phyloP scores from a whole-genome alignment of 37 sponge, comb jelly and placozoan species.

The Hormiphora californensis region DNA sequence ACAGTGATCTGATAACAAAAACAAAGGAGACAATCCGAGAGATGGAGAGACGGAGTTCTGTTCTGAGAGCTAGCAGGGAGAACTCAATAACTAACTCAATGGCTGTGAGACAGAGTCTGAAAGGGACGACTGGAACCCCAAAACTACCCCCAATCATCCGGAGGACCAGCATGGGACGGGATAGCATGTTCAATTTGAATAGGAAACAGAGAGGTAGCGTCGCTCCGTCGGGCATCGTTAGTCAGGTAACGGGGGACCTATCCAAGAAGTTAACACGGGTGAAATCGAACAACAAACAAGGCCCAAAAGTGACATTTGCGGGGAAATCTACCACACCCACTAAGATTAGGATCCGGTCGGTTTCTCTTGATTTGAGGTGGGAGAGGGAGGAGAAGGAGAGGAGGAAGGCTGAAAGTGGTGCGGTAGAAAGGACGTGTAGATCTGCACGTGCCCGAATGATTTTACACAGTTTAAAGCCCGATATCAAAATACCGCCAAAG shows the following conservation, averaged over 20 bases:
- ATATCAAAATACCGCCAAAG: neutral
- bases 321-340: neutral
- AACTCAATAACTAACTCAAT: too few relatives aligned
- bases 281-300: neutral
- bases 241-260: conserved; percentile 1
- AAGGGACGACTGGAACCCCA: neutral
- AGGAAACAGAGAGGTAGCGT: neutral
- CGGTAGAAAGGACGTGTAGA: neutral
- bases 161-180: neutral
- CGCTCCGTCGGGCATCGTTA: neutral
- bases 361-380: neutral
- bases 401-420: neutral
- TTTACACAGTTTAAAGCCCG: neutral
- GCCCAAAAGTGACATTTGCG: neutral
- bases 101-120: too few relatives aligned
- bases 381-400: neutral
- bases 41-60: neutral
- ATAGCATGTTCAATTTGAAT: neutral
- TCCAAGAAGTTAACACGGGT: neutral
- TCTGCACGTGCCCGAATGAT: neutral
- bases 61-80: neutral
- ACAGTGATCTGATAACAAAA: too few relatives aligned
- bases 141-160: too few relatives aligned
- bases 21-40: neutral
- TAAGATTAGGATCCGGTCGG: neutral